Conservation (phyloP, 2,888 invertebrate genomes). For the Brachyptera putata region DNA sequence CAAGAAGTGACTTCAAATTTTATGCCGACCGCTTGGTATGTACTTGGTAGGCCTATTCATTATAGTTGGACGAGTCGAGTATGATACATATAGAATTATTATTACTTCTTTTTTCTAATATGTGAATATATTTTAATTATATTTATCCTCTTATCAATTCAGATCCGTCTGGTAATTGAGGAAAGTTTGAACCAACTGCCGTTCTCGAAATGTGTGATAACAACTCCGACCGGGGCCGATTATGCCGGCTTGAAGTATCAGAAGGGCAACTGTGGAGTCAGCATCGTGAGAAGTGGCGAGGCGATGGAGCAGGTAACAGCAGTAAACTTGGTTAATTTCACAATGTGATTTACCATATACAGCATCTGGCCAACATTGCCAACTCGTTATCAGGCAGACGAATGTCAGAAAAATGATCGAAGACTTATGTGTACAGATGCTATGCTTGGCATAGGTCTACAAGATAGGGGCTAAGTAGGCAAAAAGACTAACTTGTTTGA, state of each 20-base stretch:
- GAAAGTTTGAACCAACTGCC: conserved; percentile 96
- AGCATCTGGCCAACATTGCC: too few relatives aligned
- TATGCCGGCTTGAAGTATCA: conserved; percentile 93
- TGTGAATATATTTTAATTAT: background rate
- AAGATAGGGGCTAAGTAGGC: too few relatives aligned
- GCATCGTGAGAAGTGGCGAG: conserved; percentile 88
- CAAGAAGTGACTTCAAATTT: conserved; percentile 95
- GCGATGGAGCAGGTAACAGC: conserved; percentile 90
- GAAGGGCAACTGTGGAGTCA: conserved; percentile 97
- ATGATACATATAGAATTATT: background rate
- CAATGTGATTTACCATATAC: too few relatives aligned
- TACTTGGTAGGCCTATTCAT: too few relatives aligned
- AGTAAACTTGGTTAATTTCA: too few relatives aligned
- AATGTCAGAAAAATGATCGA: too few relatives aligned
- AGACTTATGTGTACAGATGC: too few relatives aligned
- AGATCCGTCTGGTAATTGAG: conserved; percentile 94
- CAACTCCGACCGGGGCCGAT: conserved; percentile 86
- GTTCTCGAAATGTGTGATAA: conserved; percentile 83
- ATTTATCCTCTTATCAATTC: conserved; percentile 36
- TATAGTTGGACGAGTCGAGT: too few relatives aligned
- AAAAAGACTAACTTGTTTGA: too few relatives aligned
- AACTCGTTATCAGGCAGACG: too few relatives aligned
- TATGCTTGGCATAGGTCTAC: too few relatives aligned
- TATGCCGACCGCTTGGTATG: conserved; percentile 89
- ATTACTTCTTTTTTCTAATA: conserved; percentile 11